Percentiles rank a stretch among this genome's conserved stretches.
These are phyloP conservation scores for Urophycis tenuis DNA, from an alignment of 2,797 vertebrate species.

Conservation along the genomic window DNA sequence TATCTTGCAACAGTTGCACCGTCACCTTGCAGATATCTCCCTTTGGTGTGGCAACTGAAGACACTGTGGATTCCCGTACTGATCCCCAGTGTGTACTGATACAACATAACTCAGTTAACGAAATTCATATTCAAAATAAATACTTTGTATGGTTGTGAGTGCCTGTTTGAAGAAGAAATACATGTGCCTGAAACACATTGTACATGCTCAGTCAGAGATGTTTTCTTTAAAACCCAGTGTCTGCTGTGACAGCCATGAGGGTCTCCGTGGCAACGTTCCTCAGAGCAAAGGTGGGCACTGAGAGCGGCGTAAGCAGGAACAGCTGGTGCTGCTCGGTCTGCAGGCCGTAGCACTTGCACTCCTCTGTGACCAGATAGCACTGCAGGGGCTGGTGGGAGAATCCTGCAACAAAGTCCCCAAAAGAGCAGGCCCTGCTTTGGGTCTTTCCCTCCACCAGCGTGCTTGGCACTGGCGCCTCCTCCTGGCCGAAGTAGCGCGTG, in stretches of 20 bases:
- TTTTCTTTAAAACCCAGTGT: constrained; percentile 66
- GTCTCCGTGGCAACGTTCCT: constrained; percentile 74
- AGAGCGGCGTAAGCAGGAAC: constrained; percentile 70
- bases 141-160: background rate
- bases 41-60: background rate
- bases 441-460: constrained; percentile 41
- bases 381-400: constrained; percentile 72
- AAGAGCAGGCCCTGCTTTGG: constrained; percentile 16
- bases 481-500: constrained; percentile 72
- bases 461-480: constrained; percentile 40
- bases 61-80: background rate
- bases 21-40: background rate
- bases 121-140: background rate
- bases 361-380: constrained; percentile 78
- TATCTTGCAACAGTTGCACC: no score
- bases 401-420: constrained; percentile 66
- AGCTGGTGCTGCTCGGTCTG: constrained; percentile 77
- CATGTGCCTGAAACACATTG: constrained; percentile 8
- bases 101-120: background rate
- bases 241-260: constrained; percentile 60
- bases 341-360: constrained; percentile 73
- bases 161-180: background rate
- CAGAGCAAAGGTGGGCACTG: constrained; percentile 78
- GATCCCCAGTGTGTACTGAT: background rate
- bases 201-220: constrained; percentile 26